Evolutionary conservation across 2,888 invertebrate species (phyloP).

Genomic region (Fissipunctia ypsillon): DNA sequence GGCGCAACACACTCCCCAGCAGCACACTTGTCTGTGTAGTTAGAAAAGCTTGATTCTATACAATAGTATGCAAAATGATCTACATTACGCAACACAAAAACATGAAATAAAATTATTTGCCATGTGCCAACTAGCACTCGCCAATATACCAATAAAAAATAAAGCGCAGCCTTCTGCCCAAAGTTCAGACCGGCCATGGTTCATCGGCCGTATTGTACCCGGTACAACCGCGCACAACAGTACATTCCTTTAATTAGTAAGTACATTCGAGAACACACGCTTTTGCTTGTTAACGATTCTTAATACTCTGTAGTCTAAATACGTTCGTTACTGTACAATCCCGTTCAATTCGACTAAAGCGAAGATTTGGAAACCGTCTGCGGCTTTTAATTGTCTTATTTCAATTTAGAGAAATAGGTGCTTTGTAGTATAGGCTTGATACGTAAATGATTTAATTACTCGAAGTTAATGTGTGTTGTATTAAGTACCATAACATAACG

Average conservation of each 20-base stretch:
- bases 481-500: background rate
- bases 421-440: conserved; percentile 13
- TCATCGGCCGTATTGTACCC: too few relatives aligned
- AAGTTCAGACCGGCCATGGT: too few relatives aligned
- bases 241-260: conserved; percentile 53
- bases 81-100: too few relatives aligned
- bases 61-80: too few relatives aligned
- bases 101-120: too few relatives aligned
- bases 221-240: conserved; percentile 29
- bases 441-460: conserved; percentile 41
- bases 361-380: conserved; percentile 48
- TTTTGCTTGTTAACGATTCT: conserved; percentile 66
- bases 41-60: too few relatives aligned
- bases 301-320: conserved; percentile 52
- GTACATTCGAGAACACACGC: conserved; percentile 59
- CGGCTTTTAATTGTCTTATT: conserved; percentile 56
- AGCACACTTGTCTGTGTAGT: too few relatives aligned
- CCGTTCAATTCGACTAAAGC: conserved; percentile 47
- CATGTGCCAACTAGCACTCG: too few relatives aligned
- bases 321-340: conserved; percentile 50
- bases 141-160: too few relatives aligned
- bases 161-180: too few relatives aligned
- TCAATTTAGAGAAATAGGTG: conserved; percentile 43
- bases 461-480: background rate
- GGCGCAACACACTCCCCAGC: too few relatives aligned